Evolutionary conservation across 2,888 invertebrate genomes (phyloP).

Genomic region (Tubulanus polymorphus): DNA sequence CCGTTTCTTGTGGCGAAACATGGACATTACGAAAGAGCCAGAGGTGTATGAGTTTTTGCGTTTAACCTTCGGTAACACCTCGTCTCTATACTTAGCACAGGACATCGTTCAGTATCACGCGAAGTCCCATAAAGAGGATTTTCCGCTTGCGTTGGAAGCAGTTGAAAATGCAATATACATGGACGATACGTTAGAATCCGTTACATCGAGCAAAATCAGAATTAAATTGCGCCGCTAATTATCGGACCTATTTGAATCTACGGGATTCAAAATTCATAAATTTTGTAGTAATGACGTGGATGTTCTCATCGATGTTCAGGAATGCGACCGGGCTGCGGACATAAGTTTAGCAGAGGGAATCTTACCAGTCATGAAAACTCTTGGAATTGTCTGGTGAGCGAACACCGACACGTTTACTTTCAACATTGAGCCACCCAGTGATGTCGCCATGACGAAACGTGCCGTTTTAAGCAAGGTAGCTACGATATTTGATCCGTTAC

Average conservation of each 20-base stretch:
- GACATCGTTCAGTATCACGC: slow-evolving; percentile 8
- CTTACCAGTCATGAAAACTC: not conserved
- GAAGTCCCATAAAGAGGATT: not conserved
- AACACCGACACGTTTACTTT: not conserved
- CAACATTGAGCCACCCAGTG: not conserved
- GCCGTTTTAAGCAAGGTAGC: slow-evolving; percentile 4
- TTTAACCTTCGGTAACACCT: slow-evolving; percentile 8
- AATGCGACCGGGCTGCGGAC: slow-evolving; percentile 1
- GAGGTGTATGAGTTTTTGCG: slow-evolving; percentile 6
- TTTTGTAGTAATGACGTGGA: slow-evolving; percentile 1
- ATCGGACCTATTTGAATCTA: not conserved
- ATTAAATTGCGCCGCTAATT: slow-evolving; percentile 3
- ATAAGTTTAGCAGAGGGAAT: not conserved
- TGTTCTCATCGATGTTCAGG: not conserved
- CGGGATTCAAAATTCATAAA: slow-evolving; percentile 6
- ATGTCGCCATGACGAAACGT: not conserved
- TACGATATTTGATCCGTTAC: slow-evolving; percentile 5
- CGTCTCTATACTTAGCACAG: slow-evolving; percentile 11
- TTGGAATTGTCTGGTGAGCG: slow-evolving; percentile 2
- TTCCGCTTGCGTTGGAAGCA: slow-evolving; percentile 9
- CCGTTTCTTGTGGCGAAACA: slow-evolving; percentile 11
- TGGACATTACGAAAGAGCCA: slow-evolving; percentile 1
- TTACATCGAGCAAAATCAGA: not conserved
- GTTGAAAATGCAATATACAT: slow-evolving; percentile 10
- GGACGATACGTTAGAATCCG: slow-evolving; percentile 12